Base-by-base conservation (phyloP, 2,113 vertebrate species). In the Myotis yumanensis region DNA sequence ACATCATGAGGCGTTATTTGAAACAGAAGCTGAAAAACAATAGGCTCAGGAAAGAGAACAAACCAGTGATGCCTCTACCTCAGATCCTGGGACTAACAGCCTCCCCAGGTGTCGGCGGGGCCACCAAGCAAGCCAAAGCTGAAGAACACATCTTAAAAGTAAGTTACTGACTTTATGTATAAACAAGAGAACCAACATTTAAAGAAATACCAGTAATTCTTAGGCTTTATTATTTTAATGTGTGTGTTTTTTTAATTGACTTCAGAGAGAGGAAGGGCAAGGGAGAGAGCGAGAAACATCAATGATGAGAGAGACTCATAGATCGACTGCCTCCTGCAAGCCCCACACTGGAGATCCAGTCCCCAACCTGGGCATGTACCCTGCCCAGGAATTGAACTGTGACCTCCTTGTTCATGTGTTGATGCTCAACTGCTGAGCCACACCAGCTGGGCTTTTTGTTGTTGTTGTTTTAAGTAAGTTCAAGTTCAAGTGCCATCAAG, bases 41-140 rank as follows among this genome's bases (percentile, higher is more conserved):
- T 22, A 96, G 3, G 25, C 94, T 98, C 48, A 92, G 83, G 62
- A 99, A 99, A 98, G 97, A 98, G 97, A 97, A 98, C 89, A 98
- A 98, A 86, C 64, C 97, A 32, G 46, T 95, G 0, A 46, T 97
- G 66, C 93, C 97, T 51, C 98, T 99, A 48, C 99, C 99, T 89
- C 99, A 99, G 98, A 99, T 99, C 79, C 97, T 99, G 75, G 99
- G 99, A 93, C 98, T 99, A 81, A 99, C 99, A 43, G 99, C 99
- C 51, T 99, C 99, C 40, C 99, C 99, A 0, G 99, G 99, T 52
- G 99, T 99, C 4, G 99, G 99, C 68, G 98, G 97, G 17, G 99
- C 99, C 93, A 99, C 90, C 1, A 98, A 96, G 86, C 84, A 97
- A 85, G 91, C 96, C 20, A 98, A 99, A 98, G 99, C 99, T 3